Conservation (phyloP, 2,888 invertebrate genomes). For the Gastrophysa polygoni region DNA sequence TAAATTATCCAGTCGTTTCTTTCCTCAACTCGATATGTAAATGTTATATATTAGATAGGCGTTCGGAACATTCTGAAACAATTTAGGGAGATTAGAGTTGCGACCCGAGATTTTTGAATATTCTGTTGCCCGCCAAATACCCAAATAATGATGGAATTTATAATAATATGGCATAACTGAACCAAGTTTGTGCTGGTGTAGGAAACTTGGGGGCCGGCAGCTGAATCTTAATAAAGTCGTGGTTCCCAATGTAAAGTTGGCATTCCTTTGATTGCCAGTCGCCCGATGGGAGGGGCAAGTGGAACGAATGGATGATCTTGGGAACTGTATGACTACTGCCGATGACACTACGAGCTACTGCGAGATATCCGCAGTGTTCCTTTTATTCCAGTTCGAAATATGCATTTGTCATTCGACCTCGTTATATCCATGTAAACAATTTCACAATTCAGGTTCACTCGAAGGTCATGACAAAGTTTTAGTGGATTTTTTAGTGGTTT, state of each 20-base stretch:
- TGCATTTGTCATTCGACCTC: no score
- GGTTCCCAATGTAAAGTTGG: conserved; percentile 34
- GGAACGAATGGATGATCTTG: conserved; percentile 11
- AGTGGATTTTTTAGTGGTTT: no score
- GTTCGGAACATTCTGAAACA: neutral
- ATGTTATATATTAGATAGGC: neutral
- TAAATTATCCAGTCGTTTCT: no score
- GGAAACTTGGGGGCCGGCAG: conserved; percentile 31
- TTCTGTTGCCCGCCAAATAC: conserved; percentile 28
- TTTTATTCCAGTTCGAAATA: no score
- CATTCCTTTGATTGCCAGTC: conserved; percentile 37
- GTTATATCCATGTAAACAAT: no score
- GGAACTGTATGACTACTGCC: neutral
- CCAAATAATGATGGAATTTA: conserved; percentile 36
- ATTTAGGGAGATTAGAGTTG: neutral
- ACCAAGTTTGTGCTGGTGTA: conserved; percentile 31
- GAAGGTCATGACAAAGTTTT: no score
- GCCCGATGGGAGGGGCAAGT: conserved; percentile 21
- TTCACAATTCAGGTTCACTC: no score
- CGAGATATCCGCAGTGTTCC: neutral
- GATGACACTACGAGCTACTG: neutral
- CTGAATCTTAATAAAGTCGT: conserved; percentile 38
- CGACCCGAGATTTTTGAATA: conserved; percentile 53
- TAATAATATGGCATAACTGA: conserved; percentile 35
- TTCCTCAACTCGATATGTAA: no score